Evolutionary conservation across 2,888 invertebrate species (phyloP), one percentile per base, ranked within the genome.

Genomic region (Omphaloscelis lunosa): DNA sequence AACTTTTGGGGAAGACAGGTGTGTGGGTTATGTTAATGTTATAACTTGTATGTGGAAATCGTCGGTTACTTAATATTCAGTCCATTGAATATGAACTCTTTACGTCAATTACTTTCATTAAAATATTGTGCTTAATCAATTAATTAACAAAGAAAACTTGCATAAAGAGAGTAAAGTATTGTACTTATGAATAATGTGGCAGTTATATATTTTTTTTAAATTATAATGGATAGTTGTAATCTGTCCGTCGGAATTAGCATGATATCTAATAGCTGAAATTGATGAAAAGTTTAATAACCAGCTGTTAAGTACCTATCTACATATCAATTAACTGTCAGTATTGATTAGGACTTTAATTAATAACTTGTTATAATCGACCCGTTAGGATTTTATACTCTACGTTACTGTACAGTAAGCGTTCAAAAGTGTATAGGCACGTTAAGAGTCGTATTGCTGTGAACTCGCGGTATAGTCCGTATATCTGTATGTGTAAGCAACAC

Each of bases 71-170:
- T 71, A 70, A 67, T 56, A 53, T 67, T 67, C 34, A 51, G 34
- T 59, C 1, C 45, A 66, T 45, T 73, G 34, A 51, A 39, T 66
- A 20, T 77, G 70, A 51, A 61, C 73, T 17, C 62, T 61, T 81
- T 85, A 72, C 27, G 85, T 85, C 77, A 73, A 73, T 81, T 59
- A 63, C 12, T 58, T 65, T 34, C 48, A 73, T 51, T 61, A 39
- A 65, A 71, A 65, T 70, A 68, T 73, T 59, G 66, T 70, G 41
- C 23, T 34, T 39, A 71, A 71, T 82, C 76, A 67, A 73, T 68
- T 67, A 63, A 56, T 53, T 67, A 61, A 48, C 12, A 23, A 23
- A 58, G 3, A 73, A 2, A 53, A 51, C 41, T 63, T 41, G 51
- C 51, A 4, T 63, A 70, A 11, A 41, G 23, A 70, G 39, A 39